Percentiles rank a stretch among this genome's conserved stretches.
phyloP scores from a whole-genome alignment of 2,888 invertebrate genomes.

The Nephrotoma flavescens region DNA sequence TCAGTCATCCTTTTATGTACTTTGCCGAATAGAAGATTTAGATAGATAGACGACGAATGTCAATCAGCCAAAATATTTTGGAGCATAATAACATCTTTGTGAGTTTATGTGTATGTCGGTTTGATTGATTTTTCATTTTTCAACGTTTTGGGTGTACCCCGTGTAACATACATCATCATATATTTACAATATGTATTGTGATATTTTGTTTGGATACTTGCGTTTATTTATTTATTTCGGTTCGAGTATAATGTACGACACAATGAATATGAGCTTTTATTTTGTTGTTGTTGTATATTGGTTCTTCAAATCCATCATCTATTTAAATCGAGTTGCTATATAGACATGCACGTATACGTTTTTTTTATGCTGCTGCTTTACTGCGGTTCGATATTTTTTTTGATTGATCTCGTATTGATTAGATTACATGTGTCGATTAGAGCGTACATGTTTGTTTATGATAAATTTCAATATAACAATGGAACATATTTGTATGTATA shows the following conservation, averaged over 20 bases:
- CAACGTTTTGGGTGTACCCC: background rate
- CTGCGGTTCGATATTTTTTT: background rate
- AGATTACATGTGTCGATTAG: background rate
- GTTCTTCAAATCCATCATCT: background rate
- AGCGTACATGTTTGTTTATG: background rate
- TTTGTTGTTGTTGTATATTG: background rate
- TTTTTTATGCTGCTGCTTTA: background rate
- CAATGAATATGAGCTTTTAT: background rate
- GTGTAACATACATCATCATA: background rate
- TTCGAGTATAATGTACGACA: background rate
- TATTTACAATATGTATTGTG: no score
- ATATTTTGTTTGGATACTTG: background rate
- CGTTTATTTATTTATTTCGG: background rate
- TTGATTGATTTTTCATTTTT: background rate
- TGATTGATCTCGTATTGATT: background rate
- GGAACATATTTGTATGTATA: background rate
- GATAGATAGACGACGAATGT: background rate
- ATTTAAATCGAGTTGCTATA: background rate
- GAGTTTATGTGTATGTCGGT: background rate
- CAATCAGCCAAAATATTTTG: background rate
- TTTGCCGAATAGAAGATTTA: background rate
- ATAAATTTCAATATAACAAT: background rate
- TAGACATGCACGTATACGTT: background rate
- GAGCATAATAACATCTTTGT: background rate
- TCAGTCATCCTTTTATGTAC: background rate